Conservation (phyloP, 2,888 invertebrate species). For the Lasioglossum lativentre region DNA sequence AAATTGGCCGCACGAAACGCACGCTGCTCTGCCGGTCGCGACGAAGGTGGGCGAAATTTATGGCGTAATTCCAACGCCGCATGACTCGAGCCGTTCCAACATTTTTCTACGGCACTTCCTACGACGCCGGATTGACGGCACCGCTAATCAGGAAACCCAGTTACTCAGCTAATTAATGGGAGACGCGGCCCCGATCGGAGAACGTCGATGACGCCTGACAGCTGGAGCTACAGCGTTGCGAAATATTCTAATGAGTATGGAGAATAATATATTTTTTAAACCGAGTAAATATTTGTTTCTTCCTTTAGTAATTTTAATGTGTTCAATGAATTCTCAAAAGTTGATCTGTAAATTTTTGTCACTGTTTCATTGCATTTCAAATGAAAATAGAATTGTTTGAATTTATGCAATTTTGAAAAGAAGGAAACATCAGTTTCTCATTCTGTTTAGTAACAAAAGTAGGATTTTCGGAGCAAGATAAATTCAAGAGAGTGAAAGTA, state of each 20-base stretch:
- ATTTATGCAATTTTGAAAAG: not conserved
- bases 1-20: constrained; percentile 70
- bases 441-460: not conserved
- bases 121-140: constrained; percentile 19
- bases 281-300: not conserved
- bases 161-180: not conserved
- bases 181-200: not conserved
- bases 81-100: constrained; percentile 40
- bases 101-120: constrained; percentile 9
- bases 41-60: constrained; percentile 64
- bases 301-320: not conserved
- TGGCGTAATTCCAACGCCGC: constrained; percentile 61
- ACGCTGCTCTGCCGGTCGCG: constrained; percentile 46
- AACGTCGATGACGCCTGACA: not conserved
- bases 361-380: too few species aligned
- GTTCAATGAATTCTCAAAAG: not conserved
- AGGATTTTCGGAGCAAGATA: not conserved
- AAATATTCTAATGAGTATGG: not conserved
- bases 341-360: too few species aligned
- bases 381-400: not conserved
- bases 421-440: too few species aligned
- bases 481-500: not conserved
- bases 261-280: not conserved
- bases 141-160: constrained; percentile 24
- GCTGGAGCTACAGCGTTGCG: not conserved